phyloP scores from a whole-genome alignment of 2,797 vertebrate genomes.

The Rhodeus uyekii region DNA sequence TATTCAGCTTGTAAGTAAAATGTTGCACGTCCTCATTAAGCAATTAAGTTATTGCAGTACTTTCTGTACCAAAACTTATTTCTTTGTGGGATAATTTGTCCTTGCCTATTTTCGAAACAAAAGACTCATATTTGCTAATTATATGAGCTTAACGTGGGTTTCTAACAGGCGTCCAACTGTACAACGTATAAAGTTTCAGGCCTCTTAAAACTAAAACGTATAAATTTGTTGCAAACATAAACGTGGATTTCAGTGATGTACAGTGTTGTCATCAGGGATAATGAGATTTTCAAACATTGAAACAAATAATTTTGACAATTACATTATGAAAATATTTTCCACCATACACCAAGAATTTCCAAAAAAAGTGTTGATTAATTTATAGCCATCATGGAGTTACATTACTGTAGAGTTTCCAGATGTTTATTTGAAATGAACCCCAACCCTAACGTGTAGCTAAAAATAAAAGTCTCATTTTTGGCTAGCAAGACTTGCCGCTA shows the following conservation, averaged over 20 bases:
- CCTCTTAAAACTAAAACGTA: not conserved
- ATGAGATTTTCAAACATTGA: no score
- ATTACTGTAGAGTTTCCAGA: not conserved
- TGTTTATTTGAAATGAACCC: not conserved
- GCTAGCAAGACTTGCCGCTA: no score
- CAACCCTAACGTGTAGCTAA: not conserved
- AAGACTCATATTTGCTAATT: not conserved
- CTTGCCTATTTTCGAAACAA: constrained; percentile 2
- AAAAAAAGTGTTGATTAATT: not conserved
- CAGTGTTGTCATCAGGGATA: no score
- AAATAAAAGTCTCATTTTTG: not conserved
- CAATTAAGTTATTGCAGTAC: constrained; percentile 39
- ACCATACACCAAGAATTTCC: no score
- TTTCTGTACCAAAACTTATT: constrained; percentile 38
- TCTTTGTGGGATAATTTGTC: constrained; percentile 15
- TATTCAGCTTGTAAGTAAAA: constrained; percentile 6
- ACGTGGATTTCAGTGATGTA: not conserved
- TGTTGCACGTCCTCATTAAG: constrained; percentile 8
- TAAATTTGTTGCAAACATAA: not conserved
- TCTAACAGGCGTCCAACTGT: not conserved
- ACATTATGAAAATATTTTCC: not conserved
- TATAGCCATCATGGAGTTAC: not conserved
- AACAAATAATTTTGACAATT: no score
- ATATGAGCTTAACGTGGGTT: not conserved
- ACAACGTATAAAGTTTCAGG: not conserved